These are phyloP conservation scores for Subanguina moxae DNA, from an alignment of 1,140 invertebrate genomes.

Conservation along the genomic window DNA sequence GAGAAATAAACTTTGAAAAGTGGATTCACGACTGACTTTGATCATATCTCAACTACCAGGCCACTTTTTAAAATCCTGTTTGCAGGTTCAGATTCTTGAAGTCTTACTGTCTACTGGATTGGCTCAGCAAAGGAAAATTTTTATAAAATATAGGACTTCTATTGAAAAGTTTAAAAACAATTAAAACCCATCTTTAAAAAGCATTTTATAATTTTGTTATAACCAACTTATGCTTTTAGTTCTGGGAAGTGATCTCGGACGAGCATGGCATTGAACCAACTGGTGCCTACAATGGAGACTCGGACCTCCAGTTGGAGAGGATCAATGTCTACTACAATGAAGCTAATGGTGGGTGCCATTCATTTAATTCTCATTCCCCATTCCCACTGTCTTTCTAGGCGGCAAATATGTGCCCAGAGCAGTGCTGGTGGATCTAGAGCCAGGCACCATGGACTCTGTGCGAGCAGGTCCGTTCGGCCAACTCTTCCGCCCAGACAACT, in stretches of 20 bases:
- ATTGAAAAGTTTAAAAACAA: no score
- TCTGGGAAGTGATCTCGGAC: constrained; percentile 48
- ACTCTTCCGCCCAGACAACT: constrained; percentile 80
- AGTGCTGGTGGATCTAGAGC: constrained; percentile 83
- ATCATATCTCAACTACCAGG: no score
- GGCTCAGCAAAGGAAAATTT: no score
- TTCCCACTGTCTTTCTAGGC: constrained; percentile 42
- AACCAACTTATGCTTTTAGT: constrained; percentile 21
- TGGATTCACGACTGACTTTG: no score
- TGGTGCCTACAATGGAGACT: constrained; percentile 62
- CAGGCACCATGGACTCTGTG: constrained; percentile 81
- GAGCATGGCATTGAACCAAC: constrained; percentile 51
- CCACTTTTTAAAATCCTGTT: no score
- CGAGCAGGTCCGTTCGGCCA: constrained; percentile 78
- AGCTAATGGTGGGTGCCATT: constrained; percentile 48
- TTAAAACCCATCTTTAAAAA: no score
- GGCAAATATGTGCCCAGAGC: constrained; percentile 87
- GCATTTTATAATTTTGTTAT: no score
- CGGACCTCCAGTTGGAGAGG: constrained; percentile 52
- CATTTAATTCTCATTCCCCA: not conserved
- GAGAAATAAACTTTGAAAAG: no score
- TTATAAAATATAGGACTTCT: no score
- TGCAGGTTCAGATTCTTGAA: no score
- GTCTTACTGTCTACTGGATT: no score
- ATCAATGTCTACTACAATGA: constrained; percentile 65